Percentiles rank a stretch among this genome's conserved stretches.
These are phyloP conservation scores for Poicephalus meyeri DNA, from an alignment of 2,113 vertebrate species.

Conservation along the genomic window DNA sequence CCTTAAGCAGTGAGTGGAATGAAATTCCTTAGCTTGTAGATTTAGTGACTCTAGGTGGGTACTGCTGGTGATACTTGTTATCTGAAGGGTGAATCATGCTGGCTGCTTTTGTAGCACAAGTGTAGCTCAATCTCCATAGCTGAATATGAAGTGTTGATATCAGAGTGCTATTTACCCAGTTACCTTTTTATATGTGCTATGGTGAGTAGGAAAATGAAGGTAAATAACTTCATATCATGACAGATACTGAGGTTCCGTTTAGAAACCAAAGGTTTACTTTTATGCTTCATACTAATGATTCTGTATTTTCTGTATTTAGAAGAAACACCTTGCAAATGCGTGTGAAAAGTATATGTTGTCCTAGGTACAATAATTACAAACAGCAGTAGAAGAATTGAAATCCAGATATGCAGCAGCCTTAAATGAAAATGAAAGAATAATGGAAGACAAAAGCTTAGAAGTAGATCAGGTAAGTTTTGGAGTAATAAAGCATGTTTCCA, in stretches of 20 bases:
- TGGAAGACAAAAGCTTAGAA: conserved; percentile 67
- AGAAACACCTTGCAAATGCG: neutral
- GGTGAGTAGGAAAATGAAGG: neutral
- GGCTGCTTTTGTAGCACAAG: neutral
- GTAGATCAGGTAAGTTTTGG: conserved; percentile 71
- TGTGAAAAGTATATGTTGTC: conserved; percentile 25
- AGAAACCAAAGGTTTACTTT: neutral
- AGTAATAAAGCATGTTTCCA: neutral
- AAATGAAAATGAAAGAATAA: conserved; percentile 66
- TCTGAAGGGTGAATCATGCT: neutral
- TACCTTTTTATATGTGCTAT: neutral
- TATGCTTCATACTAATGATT: neutral
- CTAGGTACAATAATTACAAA: conserved; percentile 80
- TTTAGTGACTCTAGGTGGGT: neutral
- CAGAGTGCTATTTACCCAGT: neutral
- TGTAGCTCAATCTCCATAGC: neutral
- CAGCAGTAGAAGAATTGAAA: conserved; percentile 73
- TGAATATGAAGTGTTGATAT: neutral
- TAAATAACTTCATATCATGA: neutral
- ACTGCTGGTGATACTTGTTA: neutral
- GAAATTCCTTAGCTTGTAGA: neutral
- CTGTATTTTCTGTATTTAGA: neutral
- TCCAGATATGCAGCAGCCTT: conserved; percentile 68
- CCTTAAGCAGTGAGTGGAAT: neutral
- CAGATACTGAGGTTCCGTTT: neutral